Evolutionary conservation across 2,113 vertebrate species (phyloP).

Genomic region (Lynx canadensis): DNA sequence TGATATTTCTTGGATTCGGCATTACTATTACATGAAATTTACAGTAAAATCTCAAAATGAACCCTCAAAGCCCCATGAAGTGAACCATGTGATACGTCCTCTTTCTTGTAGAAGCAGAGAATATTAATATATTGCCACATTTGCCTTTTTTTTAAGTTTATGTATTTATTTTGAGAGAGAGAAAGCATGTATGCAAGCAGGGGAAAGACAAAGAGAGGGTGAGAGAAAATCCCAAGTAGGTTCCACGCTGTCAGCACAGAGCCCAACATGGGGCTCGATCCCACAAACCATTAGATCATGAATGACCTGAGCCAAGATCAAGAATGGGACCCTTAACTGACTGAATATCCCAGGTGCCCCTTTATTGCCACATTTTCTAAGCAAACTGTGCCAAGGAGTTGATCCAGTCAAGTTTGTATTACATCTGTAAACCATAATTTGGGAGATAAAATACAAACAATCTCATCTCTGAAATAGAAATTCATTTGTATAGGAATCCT

Average conservation of each 20-base stretch:
- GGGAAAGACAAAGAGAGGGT: no score
- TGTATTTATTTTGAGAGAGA: no score
- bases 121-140: background rate
- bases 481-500: background rate
- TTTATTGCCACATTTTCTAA: background rate
- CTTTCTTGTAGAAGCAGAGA: background rate
- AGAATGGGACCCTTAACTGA: no score
- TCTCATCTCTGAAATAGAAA: background rate
- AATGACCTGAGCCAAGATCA: no score
- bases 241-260: no score
- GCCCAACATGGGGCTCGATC: no score
- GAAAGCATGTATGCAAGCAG: no score
- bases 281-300: no score
- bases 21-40: background rate
- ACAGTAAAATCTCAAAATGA: conserved; percentile 4
- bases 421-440: background rate
- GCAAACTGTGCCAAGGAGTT: background rate
- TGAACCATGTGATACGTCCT: background rate
- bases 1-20: background rate
- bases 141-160: background rate
- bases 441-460: background rate
- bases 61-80: background rate
- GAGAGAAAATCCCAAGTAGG: no score
- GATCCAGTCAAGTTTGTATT: background rate
- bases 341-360: no score